A percentile compares a stretch with the other conserved stretches of the same genome.
Conservation (phyloP, 2,797 vertebrate species). For the Geotrypetes seraphini region DNA sequence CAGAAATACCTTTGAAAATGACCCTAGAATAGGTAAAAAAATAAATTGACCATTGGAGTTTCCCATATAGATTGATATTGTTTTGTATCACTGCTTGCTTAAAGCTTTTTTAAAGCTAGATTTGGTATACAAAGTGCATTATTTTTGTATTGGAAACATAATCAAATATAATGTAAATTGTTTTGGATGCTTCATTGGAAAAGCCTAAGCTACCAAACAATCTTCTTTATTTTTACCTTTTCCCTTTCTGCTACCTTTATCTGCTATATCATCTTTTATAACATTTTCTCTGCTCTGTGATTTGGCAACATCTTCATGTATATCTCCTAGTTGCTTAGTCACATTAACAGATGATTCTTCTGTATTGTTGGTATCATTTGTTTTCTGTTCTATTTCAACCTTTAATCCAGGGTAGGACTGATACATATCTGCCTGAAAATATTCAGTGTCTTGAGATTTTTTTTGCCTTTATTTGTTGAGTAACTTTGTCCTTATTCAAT, state of each 20-base stretch:
- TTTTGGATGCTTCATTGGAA: too few relatives aligned
- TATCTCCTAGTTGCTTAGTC: neutral
- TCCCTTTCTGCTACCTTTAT: conserved; percentile 42
- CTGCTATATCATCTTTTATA: conserved; percentile 25
- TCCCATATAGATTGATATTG: neutral
- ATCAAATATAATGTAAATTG: neutral
- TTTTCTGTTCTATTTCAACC: neutral
- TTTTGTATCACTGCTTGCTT: neutral
- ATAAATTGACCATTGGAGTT: neutral
- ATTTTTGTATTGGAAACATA: neutral
- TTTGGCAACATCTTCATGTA: neutral
- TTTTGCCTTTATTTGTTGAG: neutral
- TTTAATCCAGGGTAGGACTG: neutral
- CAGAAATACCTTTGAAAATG: too few relatives aligned
- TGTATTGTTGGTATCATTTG: neutral
- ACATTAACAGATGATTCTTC: conserved; percentile 6
- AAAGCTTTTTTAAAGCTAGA: neutral
- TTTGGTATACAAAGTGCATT: conserved; percentile 5
- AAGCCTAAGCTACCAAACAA: too few relatives aligned
- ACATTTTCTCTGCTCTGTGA: conserved; percentile 29
- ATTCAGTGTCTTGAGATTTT: neutral
- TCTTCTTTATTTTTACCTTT: conserved; percentile 78
- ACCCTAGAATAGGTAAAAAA: too few relatives aligned
- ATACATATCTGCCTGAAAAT: neutral
- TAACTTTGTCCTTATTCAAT: neutral